Evolutionary conservation across 2,888 invertebrate genomes (phyloP).

Genomic region (Camponotus fellah): DNA sequence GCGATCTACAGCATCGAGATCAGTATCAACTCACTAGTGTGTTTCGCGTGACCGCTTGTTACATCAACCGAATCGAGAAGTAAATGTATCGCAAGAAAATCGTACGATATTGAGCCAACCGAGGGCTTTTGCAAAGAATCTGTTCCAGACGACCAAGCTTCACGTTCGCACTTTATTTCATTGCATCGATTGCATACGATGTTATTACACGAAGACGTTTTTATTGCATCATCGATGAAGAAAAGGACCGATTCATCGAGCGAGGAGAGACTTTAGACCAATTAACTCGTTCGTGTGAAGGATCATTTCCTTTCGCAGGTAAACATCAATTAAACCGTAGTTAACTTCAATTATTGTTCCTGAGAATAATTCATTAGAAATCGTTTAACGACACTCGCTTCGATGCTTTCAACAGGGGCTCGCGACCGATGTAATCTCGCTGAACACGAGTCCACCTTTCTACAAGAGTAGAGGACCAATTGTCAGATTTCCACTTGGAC

Average conservation of each 20-base stretch:
- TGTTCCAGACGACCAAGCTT: background rate
- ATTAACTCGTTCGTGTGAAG: background rate
- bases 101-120: background rate
- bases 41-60: constrained; percentile 8
- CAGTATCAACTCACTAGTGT: constrained; percentile 19
- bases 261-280: background rate
- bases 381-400: constrained; percentile 10
- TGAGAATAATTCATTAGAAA: background rate
- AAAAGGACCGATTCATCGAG: background rate
- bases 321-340: background rate
- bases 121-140: background rate
- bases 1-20: constrained; percentile 35
- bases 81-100: background rate
- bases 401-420: background rate
- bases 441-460: background rate
- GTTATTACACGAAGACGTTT: background rate
- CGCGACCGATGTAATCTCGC: background rate
- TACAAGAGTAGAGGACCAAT: background rate
- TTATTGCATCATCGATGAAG: background rate
- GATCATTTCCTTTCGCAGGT: background rate
- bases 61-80: background rate
- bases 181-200: background rate
- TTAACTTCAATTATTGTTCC: constrained; percentile 3
- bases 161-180: background rate
- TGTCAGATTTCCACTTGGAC: background rate